A percentile compares a stretch with the other conserved stretches of the same genome.
These are phyloP conservation scores for Rousettus leschenaultii DNA, from an alignment of 2,113 vertebrate genomes.

Conservation along the genomic window DNA sequence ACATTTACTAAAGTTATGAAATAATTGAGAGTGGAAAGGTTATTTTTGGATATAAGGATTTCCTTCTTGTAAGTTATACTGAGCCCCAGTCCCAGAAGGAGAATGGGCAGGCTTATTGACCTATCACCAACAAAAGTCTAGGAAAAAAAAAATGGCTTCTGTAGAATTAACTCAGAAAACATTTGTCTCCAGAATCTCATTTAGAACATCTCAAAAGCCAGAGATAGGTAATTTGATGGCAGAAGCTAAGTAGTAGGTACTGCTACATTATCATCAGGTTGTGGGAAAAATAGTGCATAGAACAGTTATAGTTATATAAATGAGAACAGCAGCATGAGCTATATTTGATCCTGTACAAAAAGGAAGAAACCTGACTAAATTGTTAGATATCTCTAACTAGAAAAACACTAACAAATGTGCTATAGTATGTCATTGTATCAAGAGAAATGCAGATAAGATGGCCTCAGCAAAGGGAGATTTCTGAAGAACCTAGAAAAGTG, in stretches of 20 bases:
- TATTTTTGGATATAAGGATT: not conserved
- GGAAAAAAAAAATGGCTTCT: not conserved
- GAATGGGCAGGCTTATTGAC: not conserved
- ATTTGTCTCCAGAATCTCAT: not conserved
- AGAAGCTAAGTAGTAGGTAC: not conserved
- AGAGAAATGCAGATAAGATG: not conserved
- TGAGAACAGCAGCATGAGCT: not conserved
- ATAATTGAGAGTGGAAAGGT: not conserved
- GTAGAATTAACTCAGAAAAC: not conserved
- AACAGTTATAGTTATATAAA: not conserved
- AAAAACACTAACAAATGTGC: not conserved
- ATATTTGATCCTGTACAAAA: not conserved
- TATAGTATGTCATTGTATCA: not conserved
- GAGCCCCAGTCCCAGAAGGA: not conserved
- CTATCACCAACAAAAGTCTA: not conserved
- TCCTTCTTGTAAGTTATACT: not conserved
- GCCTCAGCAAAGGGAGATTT: not conserved
- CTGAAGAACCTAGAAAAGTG: not conserved
- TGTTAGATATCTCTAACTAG: not conserved
- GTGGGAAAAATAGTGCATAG: not conserved
- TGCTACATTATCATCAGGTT: not conserved
- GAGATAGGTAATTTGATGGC: not conserved
- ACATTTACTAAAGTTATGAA: not conserved
- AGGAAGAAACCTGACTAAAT: not conserved
- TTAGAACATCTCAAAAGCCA: not conserved